Percentiles rank a stretch among this genome's conserved stretches.
These are phyloP conservation scores for Syngnathus rostellatus DNA, from an alignment of 2,797 vertebrate genomes.

Conservation along the genomic window DNA sequence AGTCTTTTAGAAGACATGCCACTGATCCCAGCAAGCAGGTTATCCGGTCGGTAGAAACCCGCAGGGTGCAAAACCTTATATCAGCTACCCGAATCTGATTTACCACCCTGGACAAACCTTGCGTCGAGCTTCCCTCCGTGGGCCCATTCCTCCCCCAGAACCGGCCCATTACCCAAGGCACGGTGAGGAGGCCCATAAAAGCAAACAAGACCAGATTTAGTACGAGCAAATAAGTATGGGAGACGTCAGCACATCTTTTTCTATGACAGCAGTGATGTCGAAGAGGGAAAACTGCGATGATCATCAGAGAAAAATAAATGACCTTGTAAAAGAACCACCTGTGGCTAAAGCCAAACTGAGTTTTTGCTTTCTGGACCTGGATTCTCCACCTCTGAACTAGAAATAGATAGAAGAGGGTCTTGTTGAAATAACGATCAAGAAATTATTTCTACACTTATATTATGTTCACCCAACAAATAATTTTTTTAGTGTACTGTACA, in stretches of 20 bases:
- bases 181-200: constrained; percentile 26
- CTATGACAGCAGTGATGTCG: not conserved
- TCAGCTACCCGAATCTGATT: constrained; percentile 69
- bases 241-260: not conserved
- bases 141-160: constrained; percentile 28
- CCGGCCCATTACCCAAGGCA: constrained; percentile 53
- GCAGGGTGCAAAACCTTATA: constrained; percentile 55
- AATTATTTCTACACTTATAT: too few relatives aligned
- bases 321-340: too few relatives aligned
- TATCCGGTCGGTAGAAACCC: constrained; percentile 30
- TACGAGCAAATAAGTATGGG: not conserved
- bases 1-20: constrained; percentile 47
- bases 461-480: too few relatives aligned
- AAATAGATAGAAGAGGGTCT: too few relatives aligned
- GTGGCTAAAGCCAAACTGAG: too few relatives aligned
- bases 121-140: constrained; percentile 33
- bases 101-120: constrained; percentile 43
- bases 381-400: too few relatives aligned
- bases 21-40: constrained; percentile 23
- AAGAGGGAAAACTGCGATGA: not conserved
- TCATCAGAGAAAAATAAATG: not conserved
- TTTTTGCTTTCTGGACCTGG: too few relatives aligned
- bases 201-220: constrained; percentile 34
- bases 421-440: too few relatives aligned
- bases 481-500: too few relatives aligned